These are phyloP conservation scores for Halichoerus grypus DNA, from an alignment of 2,113 vertebrate genomes.

Conservation along the genomic window DNA sequence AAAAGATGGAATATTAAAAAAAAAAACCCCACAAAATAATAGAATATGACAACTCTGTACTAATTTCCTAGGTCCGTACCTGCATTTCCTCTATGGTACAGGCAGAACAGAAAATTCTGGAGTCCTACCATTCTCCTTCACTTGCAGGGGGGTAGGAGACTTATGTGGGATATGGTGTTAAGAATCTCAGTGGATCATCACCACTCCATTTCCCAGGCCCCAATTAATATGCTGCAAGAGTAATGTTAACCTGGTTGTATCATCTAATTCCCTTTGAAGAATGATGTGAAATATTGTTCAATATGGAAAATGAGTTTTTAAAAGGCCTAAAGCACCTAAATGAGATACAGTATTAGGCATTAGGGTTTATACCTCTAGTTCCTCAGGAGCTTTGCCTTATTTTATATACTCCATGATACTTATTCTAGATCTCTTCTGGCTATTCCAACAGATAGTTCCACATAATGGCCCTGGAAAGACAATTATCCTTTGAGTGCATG, in stretches of 20 bases:
- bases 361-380: accelerated
- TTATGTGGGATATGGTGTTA: neutral
- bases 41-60: neutral
- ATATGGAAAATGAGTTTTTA: neutral
- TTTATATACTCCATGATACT: neutral
- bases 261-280: neutral
- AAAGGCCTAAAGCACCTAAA: neutral
- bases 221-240: neutral
- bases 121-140: neutral
- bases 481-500: neutral
- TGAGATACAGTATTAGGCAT: neutral
- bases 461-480: neutral
- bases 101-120: too few relatives aligned
- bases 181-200: neutral
- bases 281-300: neutral
- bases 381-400: neutral
- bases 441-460: accelerated
- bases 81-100: neutral
- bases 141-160: accelerated
- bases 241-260: neutral
- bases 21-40: neutral
- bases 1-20: neutral
- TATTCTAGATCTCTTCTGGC: neutral
- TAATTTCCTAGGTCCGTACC: accelerated
- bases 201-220: neutral